Conservation (phyloP, 2,888 invertebrate genomes). For the Sycophila texana region DNA sequence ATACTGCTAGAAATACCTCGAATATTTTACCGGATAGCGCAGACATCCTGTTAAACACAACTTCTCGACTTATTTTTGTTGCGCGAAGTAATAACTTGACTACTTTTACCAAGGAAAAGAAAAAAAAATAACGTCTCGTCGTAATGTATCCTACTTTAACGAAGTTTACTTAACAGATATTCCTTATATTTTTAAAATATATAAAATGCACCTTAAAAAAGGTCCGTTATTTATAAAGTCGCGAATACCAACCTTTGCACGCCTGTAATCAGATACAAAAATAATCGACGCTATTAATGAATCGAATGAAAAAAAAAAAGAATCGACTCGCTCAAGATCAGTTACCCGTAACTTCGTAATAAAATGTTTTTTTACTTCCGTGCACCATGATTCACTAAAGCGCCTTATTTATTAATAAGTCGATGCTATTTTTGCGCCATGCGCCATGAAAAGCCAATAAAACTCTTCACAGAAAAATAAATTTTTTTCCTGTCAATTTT, state of each 20-base stretch:
- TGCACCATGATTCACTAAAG: no score
- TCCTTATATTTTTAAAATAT: not conserved
- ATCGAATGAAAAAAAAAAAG: not conserved
- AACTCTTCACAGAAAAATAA: no score
- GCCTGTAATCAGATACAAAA: slow-evolving; percentile 24
- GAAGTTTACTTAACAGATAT: not conserved
- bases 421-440: no score
- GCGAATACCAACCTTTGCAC: not conserved
- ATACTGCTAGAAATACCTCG: no score
- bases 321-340: slow-evolving; percentile 10
- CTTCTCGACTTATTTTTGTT: no score
- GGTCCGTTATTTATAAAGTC: not conserved
- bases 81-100: no score
- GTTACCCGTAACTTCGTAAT: slow-evolving; percentile 1
- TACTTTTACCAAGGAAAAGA: not conserved
- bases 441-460: no score
- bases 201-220: not conserved
- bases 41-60: no score
- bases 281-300: not conserved
- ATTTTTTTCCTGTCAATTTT: no score
- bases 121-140: not conserved
- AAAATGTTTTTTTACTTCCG: not conserved
- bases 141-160: not conserved
- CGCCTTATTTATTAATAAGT: no score
- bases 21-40: no score